Evolutionary conservation across 2,113 vertebrate genomes (phyloP).

Genomic region (Forbesichthys agassizii): DNA sequence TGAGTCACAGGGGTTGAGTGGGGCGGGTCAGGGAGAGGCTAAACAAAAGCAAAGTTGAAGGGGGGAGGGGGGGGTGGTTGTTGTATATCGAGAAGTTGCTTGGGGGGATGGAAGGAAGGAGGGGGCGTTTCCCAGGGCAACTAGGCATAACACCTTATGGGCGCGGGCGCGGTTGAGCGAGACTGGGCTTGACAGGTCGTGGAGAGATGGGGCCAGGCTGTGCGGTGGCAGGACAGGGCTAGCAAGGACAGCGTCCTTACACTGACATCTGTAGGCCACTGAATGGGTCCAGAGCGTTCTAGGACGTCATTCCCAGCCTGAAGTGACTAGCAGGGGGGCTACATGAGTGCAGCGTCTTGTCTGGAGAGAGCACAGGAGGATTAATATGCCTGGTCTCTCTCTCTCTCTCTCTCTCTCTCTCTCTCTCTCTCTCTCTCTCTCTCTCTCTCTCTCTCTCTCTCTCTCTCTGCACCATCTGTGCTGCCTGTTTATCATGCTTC

Average conservation of each 20-base stretch:
- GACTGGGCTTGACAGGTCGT: constrained; percentile 34
- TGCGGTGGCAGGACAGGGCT: neutral
- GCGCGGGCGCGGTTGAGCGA: constrained; percentile 15
- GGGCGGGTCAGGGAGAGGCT: neutral
- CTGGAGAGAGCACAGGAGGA: constrained; percentile 50
- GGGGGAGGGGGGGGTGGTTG: neutral
- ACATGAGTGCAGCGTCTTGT: constrained; percentile 46
- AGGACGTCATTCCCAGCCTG: constrained; percentile 37
- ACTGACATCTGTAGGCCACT: constrained; percentile 32
- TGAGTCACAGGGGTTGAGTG: neutral
- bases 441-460: constrained; percentile 50
- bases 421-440: constrained; percentile 21
- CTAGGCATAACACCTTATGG: neutral
- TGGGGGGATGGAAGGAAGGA: neutral
- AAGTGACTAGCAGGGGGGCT: constrained; percentile 49
- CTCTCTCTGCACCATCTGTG: constrained; percentile 74
- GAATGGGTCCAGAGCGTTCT: constrained; percentile 32
- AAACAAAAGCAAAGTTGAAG: neutral
- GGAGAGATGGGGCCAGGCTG: constrained; percentile 3
- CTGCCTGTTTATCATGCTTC: constrained; percentile 62
- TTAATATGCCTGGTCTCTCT: constrained; percentile 63
- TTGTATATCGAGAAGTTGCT: neutral
- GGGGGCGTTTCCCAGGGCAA: neutral
- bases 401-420: neutral
- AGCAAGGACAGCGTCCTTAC: constrained; percentile 23